phyloP scores from a whole-genome alignment of 2,113 vertebrate species.

The Antechinus flavipes region DNA sequence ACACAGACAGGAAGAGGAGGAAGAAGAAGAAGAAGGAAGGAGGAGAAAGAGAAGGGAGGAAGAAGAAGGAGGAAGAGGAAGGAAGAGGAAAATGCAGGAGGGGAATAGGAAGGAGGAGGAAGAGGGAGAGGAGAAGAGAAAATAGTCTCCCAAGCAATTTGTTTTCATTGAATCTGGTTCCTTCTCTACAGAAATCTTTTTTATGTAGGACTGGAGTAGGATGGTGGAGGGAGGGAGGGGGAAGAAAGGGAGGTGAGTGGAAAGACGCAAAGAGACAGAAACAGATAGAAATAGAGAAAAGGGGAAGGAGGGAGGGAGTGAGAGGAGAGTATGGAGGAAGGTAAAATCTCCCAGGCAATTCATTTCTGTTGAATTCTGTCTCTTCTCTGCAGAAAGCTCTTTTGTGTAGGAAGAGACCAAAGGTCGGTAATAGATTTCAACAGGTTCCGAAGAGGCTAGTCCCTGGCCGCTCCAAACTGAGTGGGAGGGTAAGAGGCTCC shows the following conservation, averaged over 20 bases:
- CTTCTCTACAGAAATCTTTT: constrained; percentile 64
- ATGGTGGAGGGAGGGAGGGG: background rate
- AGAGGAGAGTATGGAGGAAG: background rate
- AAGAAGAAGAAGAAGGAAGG: background rate
- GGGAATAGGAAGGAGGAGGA: background rate
- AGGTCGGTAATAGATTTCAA: constrained; percentile 81
- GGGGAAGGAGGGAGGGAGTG: background rate
- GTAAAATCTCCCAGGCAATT: constrained; percentile 58
- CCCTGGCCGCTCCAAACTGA: constrained; percentile 46
- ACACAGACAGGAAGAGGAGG: background rate
- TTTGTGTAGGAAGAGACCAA: constrained; percentile 76
- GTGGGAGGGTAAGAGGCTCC: constrained; percentile 23
- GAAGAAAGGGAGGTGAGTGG: background rate
- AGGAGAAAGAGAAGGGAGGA: background rate
- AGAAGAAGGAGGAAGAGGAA: too few relatives aligned
- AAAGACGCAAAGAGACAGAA: background rate
- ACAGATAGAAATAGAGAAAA: background rate
- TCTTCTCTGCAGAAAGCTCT: constrained; percentile 64
- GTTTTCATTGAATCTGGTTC: constrained; percentile 80
- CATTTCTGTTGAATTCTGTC: constrained; percentile 80
- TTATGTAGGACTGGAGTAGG: background rate
- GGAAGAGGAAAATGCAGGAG: too few relatives aligned
- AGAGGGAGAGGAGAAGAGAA: background rate
- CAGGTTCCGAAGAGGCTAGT: constrained; percentile 67
- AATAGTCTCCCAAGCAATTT: constrained; percentile 54